Evolutionary conservation across 1,140 invertebrate species (phyloP).

Genomic region (Drosophila tristis): DNA sequence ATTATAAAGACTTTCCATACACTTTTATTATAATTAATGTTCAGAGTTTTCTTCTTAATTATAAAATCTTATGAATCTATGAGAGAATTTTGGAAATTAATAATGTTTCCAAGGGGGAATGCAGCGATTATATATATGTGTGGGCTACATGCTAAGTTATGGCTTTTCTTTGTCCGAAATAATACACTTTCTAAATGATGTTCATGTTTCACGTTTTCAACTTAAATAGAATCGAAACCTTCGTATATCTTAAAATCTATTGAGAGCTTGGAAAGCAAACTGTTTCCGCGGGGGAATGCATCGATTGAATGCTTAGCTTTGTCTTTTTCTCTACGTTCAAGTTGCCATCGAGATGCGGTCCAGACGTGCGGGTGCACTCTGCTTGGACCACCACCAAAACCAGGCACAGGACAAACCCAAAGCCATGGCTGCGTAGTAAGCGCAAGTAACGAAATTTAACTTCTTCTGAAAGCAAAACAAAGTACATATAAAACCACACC

Average conservation of each 20-base stretch:
- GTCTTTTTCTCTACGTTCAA: slow-evolving; percentile 7
- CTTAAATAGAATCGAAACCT: too few relatives aligned
- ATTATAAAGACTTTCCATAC: not conserved
- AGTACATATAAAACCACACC: not conserved
- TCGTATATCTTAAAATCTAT: too few relatives aligned
- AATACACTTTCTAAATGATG: too few relatives aligned
- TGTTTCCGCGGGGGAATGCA: slow-evolving; percentile 9
- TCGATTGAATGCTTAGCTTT: slow-evolving; percentile 25
- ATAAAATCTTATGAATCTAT: not conserved
- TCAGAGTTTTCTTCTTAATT: slow-evolving; percentile 2
- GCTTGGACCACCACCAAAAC: slow-evolving; percentile 72
- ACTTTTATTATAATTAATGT: slow-evolving; percentile 1
- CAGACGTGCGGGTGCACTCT: slow-evolving; percentile 27
- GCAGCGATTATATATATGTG: too few relatives aligned
- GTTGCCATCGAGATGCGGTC: slow-evolving; percentile 50
- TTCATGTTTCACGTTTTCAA: too few relatives aligned
- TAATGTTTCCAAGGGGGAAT: too few relatives aligned
- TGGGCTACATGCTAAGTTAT: too few relatives aligned
- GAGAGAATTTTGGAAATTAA: too few relatives aligned
- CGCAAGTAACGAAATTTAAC: slow-evolving; percentile 24
- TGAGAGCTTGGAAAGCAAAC: too few relatives aligned
- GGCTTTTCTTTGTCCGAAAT: too few relatives aligned
- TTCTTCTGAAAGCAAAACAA: slow-evolving; percentile 43
- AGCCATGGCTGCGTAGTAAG: slow-evolving; percentile 53
- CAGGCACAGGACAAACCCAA: slow-evolving; percentile 62